Base-by-base conservation (phyloP, 2,113 vertebrate species). In the Salvelinus namaycush region DNA sequence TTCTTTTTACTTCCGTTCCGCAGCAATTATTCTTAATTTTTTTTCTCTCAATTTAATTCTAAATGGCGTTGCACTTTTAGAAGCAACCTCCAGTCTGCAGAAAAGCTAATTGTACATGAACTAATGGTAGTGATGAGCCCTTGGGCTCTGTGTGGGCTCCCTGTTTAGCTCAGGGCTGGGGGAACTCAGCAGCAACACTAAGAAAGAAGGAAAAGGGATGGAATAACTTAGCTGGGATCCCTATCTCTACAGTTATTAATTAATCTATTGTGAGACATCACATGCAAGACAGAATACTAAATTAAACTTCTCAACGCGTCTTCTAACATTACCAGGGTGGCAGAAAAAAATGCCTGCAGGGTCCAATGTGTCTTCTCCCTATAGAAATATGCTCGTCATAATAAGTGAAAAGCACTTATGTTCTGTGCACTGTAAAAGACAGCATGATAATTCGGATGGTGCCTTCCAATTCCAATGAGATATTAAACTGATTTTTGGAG, bases 111-210 rank as follows among this genome's bases (percentile, higher is more conserved):
- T 90, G 82, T 81, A 89, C 76, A 87, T 84, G 81, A 87, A 84
- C 86, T 88, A 90, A 84, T 85, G 79, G 22, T 83, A 87, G 84
- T 83, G 87, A 89, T 90, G 80, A 70, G 80, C 79, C 81, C 80
- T 22, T 3, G 44, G 72, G 60, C 62, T n/a, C 18, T 3, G 68
- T 51, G 34, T 49, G 4, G 51, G 66, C 22, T 5, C 68, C 2
- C 22, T 78, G 68, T 73, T 54, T 13, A 79, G 24, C 39, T 8
- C 59, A 79, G 81, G 70, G 76, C 73, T 49, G 70, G 73, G 64
- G 16, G 14, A 34, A 34, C 66, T 18, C 29, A 3, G 13, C 29
- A 34, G 8, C 31, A 68, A 34, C 26, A 49, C 22, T 16, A 54
- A 54, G 16, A 16, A 18, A 64, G 65, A 77, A 26, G 14, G 13